A percentile compares a stretch with the other conserved stretches of the same genome.
Conservation (phyloP, 2,888 invertebrate genomes). For the Anagyrus pseudococci region DNA sequence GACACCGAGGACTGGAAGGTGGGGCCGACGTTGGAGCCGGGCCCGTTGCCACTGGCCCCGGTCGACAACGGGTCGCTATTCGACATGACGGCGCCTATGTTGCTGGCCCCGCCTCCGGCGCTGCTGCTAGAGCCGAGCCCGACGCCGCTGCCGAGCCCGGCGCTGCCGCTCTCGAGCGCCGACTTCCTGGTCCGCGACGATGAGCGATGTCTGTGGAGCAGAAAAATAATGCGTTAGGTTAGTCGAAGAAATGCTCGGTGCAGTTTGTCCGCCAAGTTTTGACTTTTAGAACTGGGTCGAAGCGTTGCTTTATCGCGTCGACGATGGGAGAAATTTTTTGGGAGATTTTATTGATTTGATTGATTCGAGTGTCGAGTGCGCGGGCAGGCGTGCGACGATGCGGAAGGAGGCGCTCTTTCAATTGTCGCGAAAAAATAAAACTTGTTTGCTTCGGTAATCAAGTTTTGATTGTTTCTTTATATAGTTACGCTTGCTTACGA, state of each 20-base stretch:
- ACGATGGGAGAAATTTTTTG: too few relatives aligned
- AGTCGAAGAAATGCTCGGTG: too few relatives aligned
- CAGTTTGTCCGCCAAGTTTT: too few relatives aligned
- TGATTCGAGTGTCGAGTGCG: too few relatives aligned
- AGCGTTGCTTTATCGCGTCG: too few relatives aligned
- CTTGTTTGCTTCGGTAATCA: conserved; percentile 2
- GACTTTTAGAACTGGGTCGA: too few relatives aligned
- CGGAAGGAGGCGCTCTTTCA: too few relatives aligned
- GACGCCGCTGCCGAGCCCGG: conserved; percentile 32
- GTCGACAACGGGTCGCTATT: conserved; percentile 55
- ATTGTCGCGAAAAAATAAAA: neutral
- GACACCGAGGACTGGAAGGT: neutral
- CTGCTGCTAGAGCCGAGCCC: conserved; percentile 31
- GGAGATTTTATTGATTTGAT: too few relatives aligned
- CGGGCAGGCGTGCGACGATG: too few relatives aligned
- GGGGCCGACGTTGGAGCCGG: conserved; percentile 7
- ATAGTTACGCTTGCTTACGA: conserved; percentile 25
- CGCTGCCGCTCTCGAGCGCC: conserved; percentile 64
- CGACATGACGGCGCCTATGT: conserved; percentile 50
- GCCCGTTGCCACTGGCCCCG: conserved; percentile 51
- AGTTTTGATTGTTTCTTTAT: conserved; percentile 21
- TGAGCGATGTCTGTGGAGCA: conserved; percentile 59
- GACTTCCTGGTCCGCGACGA: conserved; percentile 62
- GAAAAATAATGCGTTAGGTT: too few relatives aligned
- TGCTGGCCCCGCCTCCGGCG: conserved; percentile 29